Percentiles rank a stretch among this genome's conserved stretches.
Conservation (phyloP, 1,140 invertebrate genomes). For the Diplogasteroides magnus region DNA sequence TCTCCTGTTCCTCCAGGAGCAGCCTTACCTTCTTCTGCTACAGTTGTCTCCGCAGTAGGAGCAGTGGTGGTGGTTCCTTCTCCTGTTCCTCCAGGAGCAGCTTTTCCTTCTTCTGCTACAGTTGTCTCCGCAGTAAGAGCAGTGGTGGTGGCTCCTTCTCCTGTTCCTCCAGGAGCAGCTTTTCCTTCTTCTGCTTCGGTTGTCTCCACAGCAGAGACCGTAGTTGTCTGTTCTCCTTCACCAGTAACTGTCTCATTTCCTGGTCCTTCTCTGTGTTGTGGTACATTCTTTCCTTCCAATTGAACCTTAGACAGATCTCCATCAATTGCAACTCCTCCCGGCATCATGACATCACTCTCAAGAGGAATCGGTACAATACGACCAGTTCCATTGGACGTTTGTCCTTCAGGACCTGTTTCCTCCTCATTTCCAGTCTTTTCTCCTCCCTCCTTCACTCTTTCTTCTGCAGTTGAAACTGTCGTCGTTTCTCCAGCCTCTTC, state of each 20-base stretch:
- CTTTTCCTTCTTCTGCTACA: neutral
- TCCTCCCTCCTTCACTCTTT: neutral
- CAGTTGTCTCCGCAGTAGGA: conserved; percentile 1
- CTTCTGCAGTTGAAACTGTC: conserved; percentile 4
- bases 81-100: conserved; percentile 5
- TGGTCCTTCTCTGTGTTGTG: neutral
- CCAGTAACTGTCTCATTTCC: conserved; percentile 4
- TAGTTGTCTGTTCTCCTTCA: conserved; percentile 1
- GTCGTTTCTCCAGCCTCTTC: conserved; percentile 10
- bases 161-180: conserved; percentile 4
- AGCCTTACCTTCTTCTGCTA: conserved; percentile 2
- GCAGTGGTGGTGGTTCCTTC: neutral
- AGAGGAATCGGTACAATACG: no score
- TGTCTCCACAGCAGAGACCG: neutral
- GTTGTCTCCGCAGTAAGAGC: conserved; percentile 3
- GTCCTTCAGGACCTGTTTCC: neutral
- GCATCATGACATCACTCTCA: no score
- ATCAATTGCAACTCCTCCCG: neutral
- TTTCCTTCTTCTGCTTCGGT: conserved; percentile 13
- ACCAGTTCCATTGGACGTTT: neutral
- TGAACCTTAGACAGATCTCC: neutral
- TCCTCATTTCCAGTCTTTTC: conserved; percentile 7
- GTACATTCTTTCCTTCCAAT: neutral
- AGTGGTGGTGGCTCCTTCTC: conserved; percentile 9
- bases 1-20: conserved; percentile 9